These are phyloP conservation scores for Anas bernieri DNA, from an alignment of 2,797 vertebrate genomes.

Conservation along the genomic window DNA sequence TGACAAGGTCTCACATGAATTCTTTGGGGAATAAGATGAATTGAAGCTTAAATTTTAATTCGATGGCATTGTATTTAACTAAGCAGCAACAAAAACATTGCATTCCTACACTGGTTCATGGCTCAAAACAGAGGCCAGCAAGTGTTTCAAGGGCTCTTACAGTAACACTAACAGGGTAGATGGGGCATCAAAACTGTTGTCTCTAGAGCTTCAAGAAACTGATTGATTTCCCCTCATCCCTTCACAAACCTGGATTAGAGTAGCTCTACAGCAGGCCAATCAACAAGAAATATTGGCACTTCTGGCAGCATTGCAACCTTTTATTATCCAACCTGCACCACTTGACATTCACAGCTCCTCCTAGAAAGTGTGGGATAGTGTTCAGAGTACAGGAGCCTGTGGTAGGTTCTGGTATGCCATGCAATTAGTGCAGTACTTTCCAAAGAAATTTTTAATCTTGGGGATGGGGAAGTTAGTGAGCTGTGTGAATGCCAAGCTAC, in stretches of 20 bases:
- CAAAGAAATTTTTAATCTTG: not conserved
- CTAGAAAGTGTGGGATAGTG: not conserved
- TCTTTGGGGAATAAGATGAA: not conserved
- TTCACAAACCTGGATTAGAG: slow-evolving; percentile 44
- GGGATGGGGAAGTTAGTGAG: not conserved
- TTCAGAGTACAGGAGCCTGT: not conserved
- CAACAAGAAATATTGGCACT: slow-evolving; percentile 38
- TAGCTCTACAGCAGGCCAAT: slow-evolving; percentile 12
- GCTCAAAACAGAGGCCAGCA: not conserved
- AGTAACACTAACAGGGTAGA: not conserved
- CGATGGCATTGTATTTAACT: slow-evolving; percentile 16
- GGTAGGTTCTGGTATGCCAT: not conserved
- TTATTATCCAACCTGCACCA: slow-evolving; percentile 50
- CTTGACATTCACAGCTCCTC: slow-evolving; percentile 50
- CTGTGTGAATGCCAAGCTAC: not conserved
- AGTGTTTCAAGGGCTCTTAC: not conserved
- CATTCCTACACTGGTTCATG: not conserved
- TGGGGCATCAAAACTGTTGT: not conserved
- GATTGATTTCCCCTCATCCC: slow-evolving; percentile 45
- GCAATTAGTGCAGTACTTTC: not conserved
- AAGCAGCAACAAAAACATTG: not conserved
- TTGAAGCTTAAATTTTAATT: slow-evolving; percentile 41
- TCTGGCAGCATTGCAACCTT: slow-evolving; percentile 22
- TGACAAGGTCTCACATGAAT: not conserved
- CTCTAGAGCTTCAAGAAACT: slow-evolving; percentile 28